Evolutionary conservation across 2,888 invertebrate genomes (phyloP), one percentile per base, ranked within the genome.

Genomic region (Tenthredo distinguenda): DNA sequence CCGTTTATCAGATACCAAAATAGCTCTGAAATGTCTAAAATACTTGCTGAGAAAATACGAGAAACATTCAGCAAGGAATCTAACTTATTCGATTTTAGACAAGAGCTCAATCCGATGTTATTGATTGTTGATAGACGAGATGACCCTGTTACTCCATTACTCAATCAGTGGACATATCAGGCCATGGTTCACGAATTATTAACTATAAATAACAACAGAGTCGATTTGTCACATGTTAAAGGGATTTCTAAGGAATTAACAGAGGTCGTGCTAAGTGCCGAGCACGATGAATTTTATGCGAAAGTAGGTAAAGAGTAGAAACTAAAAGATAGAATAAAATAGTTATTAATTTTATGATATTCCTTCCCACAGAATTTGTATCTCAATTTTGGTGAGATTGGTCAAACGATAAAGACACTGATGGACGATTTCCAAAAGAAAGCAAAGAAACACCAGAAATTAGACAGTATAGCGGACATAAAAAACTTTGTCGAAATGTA

Each of bases 161-260:
- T 99, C 47, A 99, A 98, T 94, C 96, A 99, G 95, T 99, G 99
- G 99, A 99, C 99, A 0, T 99, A 99, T 94, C 99, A 99, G 94
- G 99, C 99, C 1, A 99, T 99, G 99, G 99, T 99, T 12, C 99
- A 99, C 94, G 99, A 99, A 94, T 94, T 99, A 84, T 94, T 99
- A 68, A 97, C 97, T 0, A 99, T 99, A 88, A 96, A 96, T 91
- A 92, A 93, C 86, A 99, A 99, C 94, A 96, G 99, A 86, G 99
- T 99, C 40, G 98, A 97, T 93, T 95, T 99, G 87, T 97, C 98
- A 0, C 96, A 96, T 88, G 96, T 98, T 40, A 96, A 97, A 18
- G 98, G 97, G 72, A 96, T 98, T 87, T 96, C 96, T 31, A 97
- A 98, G 93, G 99, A 99, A 91, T 96, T 98, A 87, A 96, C 96